These are phyloP conservation scores for Mustelus asterias DNA, from an alignment of 2,113 vertebrate species.

Conservation along the genomic window DNA sequence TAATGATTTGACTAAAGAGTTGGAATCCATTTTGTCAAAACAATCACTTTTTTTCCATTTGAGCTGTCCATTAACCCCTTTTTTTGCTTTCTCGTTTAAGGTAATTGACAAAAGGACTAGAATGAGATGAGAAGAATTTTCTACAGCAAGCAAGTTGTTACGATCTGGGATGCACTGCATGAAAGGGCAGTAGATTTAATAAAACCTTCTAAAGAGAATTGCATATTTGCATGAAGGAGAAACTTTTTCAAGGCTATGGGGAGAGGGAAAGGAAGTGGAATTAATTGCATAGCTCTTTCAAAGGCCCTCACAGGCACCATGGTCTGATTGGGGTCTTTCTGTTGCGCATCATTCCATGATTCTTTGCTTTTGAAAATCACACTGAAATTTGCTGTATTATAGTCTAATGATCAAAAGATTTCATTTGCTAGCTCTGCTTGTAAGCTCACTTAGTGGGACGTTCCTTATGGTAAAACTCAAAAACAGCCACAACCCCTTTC, in stretches of 20 bases:
- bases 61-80: neutral
- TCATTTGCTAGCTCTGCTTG: neutral
- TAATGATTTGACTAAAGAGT: neutral
- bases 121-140: neutral
- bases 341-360: neutral
- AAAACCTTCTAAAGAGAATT: neutral
- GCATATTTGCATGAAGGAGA: neutral
- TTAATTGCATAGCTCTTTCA: neutral
- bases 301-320: neutral
- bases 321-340: neutral
- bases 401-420: neutral
- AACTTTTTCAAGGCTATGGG: neutral
- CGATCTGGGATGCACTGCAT: neutral
- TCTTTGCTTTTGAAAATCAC: neutral
- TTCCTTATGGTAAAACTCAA: neutral
- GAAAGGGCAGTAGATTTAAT: neutral
- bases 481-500: neutral
- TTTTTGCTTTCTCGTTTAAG: neutral
- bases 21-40: slow-evolving; percentile 6
- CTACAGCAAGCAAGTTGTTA: neutral
- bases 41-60: neutral
- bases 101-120: neutral
- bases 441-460: neutral
- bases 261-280: neutral
- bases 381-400: neutral